A percentile compares a stretch with the other conserved stretches of the same genome.
These are phyloP conservation scores for Campylorhamphus procurvoides DNA, from an alignment of 2,113 vertebrate genomes.

Conservation along the genomic window DNA sequence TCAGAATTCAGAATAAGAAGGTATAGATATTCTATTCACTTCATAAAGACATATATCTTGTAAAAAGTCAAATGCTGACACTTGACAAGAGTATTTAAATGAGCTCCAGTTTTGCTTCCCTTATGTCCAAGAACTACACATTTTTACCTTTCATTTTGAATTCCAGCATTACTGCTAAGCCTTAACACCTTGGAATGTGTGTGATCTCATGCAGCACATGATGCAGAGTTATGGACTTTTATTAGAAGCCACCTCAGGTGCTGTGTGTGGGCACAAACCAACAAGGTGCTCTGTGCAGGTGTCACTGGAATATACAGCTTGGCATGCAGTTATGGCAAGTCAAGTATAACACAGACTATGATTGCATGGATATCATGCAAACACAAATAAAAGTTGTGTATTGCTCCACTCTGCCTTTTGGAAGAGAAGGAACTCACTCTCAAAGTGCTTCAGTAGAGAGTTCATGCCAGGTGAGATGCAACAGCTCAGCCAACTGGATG, in stretches of 20 bases:
- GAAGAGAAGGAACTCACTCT: background rate
- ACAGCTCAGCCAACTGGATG: background rate
- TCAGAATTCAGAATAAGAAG: background rate
- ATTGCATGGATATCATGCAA: background rate
- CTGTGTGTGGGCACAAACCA: background rate
- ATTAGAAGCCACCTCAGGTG: background rate
- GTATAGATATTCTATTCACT: background rate
- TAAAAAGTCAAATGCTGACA: constrained; percentile 1
- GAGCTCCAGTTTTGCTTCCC: background rate
- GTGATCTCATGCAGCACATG: background rate
- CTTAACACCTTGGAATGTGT: background rate
- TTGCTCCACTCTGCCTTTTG: background rate
- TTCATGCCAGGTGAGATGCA: background rate
- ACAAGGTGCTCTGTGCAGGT: background rate
- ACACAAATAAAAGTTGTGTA: background rate
- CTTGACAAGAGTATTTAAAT: background rate
- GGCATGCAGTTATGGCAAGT: background rate
- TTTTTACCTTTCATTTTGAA: background rate
- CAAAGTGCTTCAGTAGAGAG: background rate
- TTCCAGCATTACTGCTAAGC: background rate
- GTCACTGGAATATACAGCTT: background rate
- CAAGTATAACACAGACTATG: background rate
- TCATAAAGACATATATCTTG: background rate
- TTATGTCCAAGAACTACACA: background rate
- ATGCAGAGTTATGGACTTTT: background rate